Conservation (phyloP, 2,888 invertebrate species). For the Brenthis daphne region DNA sequence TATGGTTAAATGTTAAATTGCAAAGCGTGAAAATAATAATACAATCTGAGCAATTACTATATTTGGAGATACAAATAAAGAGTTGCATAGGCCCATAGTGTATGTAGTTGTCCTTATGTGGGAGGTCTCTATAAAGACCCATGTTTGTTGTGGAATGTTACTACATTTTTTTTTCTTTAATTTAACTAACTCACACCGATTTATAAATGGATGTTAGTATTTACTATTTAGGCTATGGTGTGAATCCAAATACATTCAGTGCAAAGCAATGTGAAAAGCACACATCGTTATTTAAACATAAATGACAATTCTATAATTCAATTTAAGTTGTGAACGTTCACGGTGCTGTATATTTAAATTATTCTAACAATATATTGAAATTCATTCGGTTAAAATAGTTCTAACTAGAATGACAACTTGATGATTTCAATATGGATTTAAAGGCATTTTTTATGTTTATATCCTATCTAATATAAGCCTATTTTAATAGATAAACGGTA, state of each 20-base stretch:
- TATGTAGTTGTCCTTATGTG: too few relatives aligned
- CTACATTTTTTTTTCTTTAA: conserved; percentile 13
- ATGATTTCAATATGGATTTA: conserved; percentile 4
- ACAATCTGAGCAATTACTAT: too few relatives aligned
- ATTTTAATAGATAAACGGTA: conserved; percentile 16
- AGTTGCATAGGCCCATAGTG: too few relatives aligned
- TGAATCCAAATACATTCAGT: not conserved
- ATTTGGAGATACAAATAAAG: too few relatives aligned
- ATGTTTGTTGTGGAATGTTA: conserved; percentile 30
- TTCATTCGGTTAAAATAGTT: conserved; percentile 13
- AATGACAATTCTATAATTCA: not conserved
- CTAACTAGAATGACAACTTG: conserved; percentile 15
- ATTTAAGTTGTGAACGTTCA: conserved; percentile 10
- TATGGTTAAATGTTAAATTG: conserved; percentile 3
- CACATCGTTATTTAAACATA: not conserved
- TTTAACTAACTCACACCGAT: not conserved
- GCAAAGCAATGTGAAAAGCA: conserved; percentile 6
- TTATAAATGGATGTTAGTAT: not conserved
- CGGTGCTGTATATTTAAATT: conserved; percentile 9
- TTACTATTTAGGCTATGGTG: not conserved
- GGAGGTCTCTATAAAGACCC: not conserved
- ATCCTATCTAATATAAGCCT: conserved; percentile 33
- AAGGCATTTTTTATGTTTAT: conserved; percentile 19
- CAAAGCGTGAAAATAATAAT: not conserved
- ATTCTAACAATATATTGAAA: conserved; percentile 2